Conservation (phyloP, 2,113 vertebrate genomes). For the Porphyrio hochstetteri region DNA sequence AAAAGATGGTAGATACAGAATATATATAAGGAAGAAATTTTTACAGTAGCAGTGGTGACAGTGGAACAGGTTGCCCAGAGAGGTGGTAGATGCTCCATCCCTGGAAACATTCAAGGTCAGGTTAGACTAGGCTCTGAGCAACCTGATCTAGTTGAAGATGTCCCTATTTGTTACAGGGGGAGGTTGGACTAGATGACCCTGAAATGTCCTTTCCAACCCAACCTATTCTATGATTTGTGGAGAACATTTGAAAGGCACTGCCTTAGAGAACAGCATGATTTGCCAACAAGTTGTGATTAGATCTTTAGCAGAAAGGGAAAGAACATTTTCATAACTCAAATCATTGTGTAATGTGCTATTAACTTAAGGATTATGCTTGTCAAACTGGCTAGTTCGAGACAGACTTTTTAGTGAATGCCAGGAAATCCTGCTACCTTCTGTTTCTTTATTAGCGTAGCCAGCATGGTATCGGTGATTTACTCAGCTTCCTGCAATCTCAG, state of each 20-base stretch:
- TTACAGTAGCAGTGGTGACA: not conserved
- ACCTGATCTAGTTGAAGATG: not conserved
- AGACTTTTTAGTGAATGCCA: not conserved
- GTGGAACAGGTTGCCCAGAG: not conserved
- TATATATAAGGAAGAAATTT: not conserved
- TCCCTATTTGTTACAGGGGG: too few species aligned
- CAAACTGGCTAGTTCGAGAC: not conserved
- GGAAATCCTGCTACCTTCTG: not conserved
- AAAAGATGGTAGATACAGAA: not conserved
- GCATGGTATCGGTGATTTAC: not conserved
- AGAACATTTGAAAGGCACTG: not conserved
- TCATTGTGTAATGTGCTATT: fast-evolving
- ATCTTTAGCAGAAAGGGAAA: not conserved
- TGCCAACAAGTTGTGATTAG: not conserved
- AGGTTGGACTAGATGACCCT: not conserved
- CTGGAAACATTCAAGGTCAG: not conserved
- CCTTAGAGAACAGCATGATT: not conserved
- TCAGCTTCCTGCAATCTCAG: not conserved
- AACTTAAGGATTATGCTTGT: not conserved
- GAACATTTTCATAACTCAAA: not conserved
- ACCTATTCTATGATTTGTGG: not conserved
- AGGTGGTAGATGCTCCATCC: not conserved
- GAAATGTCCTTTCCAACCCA: not conserved
- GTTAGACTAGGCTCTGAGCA: not conserved
- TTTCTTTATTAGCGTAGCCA: not conserved